These are phyloP conservation scores for Leptatherina wallacei DNA, from an alignment of 2,797 vertebrate genomes.

Conservation along the genomic window DNA sequence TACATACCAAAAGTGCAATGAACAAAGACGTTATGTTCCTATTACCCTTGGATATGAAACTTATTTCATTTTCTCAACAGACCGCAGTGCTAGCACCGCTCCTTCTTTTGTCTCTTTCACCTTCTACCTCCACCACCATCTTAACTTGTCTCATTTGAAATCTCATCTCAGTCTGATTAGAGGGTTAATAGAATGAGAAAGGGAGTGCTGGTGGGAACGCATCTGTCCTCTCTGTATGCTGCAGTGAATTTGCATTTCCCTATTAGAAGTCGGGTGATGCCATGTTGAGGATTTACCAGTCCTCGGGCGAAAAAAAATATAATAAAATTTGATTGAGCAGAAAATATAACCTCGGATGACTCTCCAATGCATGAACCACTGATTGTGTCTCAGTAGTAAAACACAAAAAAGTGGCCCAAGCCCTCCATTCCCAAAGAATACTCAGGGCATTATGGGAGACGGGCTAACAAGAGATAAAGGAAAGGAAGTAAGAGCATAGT, in stretches of 20 bases:
- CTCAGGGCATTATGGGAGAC: constrained; percentile 30
- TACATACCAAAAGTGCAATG: constrained; percentile 20
- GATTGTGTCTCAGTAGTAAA: neutral
- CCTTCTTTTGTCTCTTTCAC: constrained; percentile 56
- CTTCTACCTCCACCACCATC: constrained; percentile 27
- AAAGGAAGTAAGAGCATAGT: constrained; percentile 80
- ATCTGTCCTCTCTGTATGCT: constrained; percentile 44
- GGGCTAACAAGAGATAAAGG: constrained; percentile 65
- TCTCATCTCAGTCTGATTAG: constrained; percentile 75
- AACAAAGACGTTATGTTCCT: constrained; percentile 45
- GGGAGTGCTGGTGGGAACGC: constrained; percentile 42
- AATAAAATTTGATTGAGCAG: neutral
- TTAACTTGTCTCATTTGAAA: constrained; percentile 54
- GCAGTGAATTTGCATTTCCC: constrained; percentile 57
- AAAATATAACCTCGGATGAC: constrained; percentile 11
- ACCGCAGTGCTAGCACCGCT: constrained; percentile 22
- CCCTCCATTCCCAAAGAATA: constrained; percentile 27
- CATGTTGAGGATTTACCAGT: constrained; percentile 7
- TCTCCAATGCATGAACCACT: neutral
- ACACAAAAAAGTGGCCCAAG: constrained; percentile 9
- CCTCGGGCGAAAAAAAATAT: constrained; percentile 7
- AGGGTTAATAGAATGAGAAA: constrained; percentile 76
- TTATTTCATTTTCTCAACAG: constrained; percentile 30
- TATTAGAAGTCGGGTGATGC: constrained; percentile 26
- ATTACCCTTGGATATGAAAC: constrained; percentile 14